Evolutionary conservation across 2,113 vertebrate genomes (phyloP).

Genomic region (Mastomys coucha): DNA sequence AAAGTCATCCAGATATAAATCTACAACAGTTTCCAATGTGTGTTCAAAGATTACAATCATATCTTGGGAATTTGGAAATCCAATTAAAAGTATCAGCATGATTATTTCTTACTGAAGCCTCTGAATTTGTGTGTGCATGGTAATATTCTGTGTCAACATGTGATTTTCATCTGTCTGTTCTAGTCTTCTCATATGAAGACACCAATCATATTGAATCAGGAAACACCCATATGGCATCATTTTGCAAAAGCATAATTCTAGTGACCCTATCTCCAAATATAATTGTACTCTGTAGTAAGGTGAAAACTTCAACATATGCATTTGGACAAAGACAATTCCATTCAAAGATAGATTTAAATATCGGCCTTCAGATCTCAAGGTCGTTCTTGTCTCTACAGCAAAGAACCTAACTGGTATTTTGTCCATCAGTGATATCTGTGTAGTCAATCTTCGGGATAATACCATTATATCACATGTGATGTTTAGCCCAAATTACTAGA

Average conservation of each 20-base stretch:
- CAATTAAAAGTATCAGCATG: not conserved
- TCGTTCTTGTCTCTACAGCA: not conserved
- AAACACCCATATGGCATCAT: not conserved
- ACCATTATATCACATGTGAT: not conserved
- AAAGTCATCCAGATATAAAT: not conserved
- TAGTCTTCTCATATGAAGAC: not conserved
- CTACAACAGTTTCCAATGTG: not conserved
- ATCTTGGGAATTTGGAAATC: not conserved
- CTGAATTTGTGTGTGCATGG: not conserved
- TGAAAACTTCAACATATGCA: not conserved
- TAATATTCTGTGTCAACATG: not conserved
- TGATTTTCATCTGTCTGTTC: not conserved
- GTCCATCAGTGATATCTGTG: not conserved
- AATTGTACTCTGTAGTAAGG: not conserved
- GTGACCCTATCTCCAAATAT: rapidly evolving
- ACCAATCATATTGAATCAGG: not conserved
- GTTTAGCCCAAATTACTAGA: not conserved
- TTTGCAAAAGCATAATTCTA: not conserved
- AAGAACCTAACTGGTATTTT: not conserved
- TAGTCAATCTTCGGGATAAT: too few species aligned
- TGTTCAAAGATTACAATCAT: too few species aligned
- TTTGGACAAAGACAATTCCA: not conserved
- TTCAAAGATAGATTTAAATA: not conserved
- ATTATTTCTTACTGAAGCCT: not conserved
- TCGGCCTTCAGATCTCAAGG: not conserved